Base-by-base conservation (phyloP, 2,888 invertebrate species). In the Rotaria socialis region DNA sequence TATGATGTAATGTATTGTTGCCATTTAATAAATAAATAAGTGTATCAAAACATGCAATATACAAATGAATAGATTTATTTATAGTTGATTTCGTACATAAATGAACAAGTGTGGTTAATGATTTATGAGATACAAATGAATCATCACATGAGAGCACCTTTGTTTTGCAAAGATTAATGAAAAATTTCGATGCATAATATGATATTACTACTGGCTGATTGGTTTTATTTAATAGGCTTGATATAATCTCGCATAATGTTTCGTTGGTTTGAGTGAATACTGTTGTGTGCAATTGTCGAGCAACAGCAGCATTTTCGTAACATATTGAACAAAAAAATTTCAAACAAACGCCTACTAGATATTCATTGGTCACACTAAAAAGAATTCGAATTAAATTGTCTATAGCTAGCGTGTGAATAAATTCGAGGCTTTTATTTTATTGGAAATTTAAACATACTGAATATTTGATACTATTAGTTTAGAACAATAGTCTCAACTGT, bases 41-140 rank as follows among this genome's bases (percentile, higher is more conserved):
- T 47, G 80, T 80, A 80, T 80, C 80, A 24, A 80, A n/a, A 80
- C 80, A 80, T 80, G 47, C 80, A 80, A 47, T n/a, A 80, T 47
- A 80, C n/a, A 80, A 80, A 47, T 80, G 47, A 47, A 80, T 22
- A 80, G 47, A 80, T 67, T 67, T 35, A 47, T 43, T 47, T 47
- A n/a, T 24, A 47, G 19, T 43, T 24, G 43, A 80, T 80, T 80
- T 80, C 4, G 80, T 47, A 80, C 80, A 80, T 80, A 80, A 80
- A 80, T 80, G 80, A 47, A 80, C 47, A 14, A 80, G n/a, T 47
- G 80, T 47, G 47, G 80, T 47, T n/a, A 80, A n/a, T 7, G 80
- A 24, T 47, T n/a, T 5, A 47, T 47, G 47, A 47, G 80, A 80
- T n/a, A 80, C 22, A 47, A 47, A 47, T 80, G 43, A 11, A 47